Base-by-base conservation (phyloP, 2,888 invertebrate species). In the Perithous albicinctus region DNA sequence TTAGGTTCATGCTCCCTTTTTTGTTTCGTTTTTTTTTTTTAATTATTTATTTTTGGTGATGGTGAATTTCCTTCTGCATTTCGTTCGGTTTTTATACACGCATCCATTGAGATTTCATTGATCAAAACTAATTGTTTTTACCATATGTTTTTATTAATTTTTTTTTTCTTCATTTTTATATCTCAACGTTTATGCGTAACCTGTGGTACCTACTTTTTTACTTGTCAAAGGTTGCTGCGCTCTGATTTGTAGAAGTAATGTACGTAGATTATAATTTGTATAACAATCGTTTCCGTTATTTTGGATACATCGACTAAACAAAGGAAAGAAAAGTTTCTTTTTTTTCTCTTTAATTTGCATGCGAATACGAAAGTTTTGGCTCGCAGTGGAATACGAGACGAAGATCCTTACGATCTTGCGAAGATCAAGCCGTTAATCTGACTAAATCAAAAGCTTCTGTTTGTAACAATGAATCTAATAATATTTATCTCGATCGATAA, bases 161-260 rank as follows among this genome's bases (percentile, higher is more conserved):
- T 61, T 80, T 73, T 74, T 69, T 64, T 75, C 54, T 61, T 26
- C 18, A 15, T 18, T 63, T 63, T 64, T 73, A 70, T 75, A 64
- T 75, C 46, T 70, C 77, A 78, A 66, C 82, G 78, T 78, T 78
- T 59, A 82, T 78, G 70, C 78, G 82, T 82, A 75, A 82, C 78
- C 82, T 78, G 89, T 90, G 91, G 91, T 91, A 91, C 92, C 92
- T 92, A 92, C 92, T 92, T 90, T 90, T 88, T 91, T 89, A 90
- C 92, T 92, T 92, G 91, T 92, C 92, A 92, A 92, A 92, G 92
- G 92, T 91, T 91, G 89, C 91, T 91, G 85, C 86, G 87, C 85
- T 90, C 86, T 86, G 78, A 88, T 87, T 87, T 82, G 84, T 89
- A 89, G 87, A 86, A 85, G 81, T 89, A 87, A 87, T 77, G 66